A percentile compares a stretch with the other conserved stretches of the same genome.
These are phyloP conservation scores for Geotrypetes seraphini DNA, from an alignment of 2,797 vertebrate genomes.

Conservation along the genomic window DNA sequence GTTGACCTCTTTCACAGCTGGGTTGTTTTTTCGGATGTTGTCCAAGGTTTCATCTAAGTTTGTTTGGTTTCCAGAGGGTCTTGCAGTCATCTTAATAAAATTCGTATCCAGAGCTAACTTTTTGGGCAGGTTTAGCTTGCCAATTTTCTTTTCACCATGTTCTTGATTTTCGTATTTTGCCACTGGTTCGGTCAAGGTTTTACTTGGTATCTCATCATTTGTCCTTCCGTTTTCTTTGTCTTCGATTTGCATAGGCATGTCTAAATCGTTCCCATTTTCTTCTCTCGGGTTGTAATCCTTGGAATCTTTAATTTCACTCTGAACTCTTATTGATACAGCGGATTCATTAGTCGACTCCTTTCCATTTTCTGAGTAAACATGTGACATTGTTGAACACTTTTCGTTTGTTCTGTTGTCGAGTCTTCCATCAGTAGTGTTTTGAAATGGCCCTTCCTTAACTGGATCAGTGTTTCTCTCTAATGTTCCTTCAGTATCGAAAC, in stretches of 20 bases:
- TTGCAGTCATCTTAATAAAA: conserved; percentile 82
- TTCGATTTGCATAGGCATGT: conserved; percentile 18
- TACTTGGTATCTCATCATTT: not conserved
- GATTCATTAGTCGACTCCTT: conserved; percentile 8
- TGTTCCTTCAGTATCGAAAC: not conserved
- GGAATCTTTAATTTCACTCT: conserved; percentile 25
- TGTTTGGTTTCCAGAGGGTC: conserved; percentile 93
- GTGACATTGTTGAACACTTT: not conserved
- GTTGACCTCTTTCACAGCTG: conserved; percentile 80
- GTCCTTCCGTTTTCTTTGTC: conserved; percentile 6
- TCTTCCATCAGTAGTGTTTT: not conserved
- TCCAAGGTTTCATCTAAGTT: conserved; percentile 83
- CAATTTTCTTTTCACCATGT: conserved; percentile 68
- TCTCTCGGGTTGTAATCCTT: conserved; percentile 38
- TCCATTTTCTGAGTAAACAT: conserved; percentile 19
- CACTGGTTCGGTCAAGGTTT: conserved; percentile 9
- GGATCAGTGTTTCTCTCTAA: not conserved
- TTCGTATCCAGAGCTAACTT: conserved; percentile 69
- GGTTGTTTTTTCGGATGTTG: conserved; percentile 75
- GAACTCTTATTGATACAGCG: not conserved
- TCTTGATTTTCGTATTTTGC: conserved; percentile 37
- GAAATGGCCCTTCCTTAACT: not conserved
- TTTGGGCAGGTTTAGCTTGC: conserved; percentile 79
- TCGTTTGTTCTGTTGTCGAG: conserved; percentile 20
- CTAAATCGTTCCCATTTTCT: conserved; percentile 18